These are phyloP conservation scores for Ctenopoma multispine DNA, from an alignment of 2,797 vertebrate genomes.

Conservation along the genomic window DNA sequence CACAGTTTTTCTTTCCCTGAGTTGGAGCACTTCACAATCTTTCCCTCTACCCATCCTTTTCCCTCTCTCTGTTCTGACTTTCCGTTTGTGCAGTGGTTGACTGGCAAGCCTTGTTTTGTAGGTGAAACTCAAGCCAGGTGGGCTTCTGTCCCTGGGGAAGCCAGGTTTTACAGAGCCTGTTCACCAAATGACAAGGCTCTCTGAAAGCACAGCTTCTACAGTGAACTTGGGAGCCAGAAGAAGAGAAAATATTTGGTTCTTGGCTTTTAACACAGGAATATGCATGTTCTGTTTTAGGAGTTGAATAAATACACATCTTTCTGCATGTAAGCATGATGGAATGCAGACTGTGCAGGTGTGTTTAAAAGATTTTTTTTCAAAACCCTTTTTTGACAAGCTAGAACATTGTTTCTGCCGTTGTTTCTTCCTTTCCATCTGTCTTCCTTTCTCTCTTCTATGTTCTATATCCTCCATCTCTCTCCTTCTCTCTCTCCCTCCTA, in stretches of 20 bases:
- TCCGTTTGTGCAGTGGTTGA: conserved; percentile 27
- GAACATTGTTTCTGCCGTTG: conserved; percentile 1
- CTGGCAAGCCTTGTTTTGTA: conserved; percentile 54
- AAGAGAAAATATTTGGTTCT: conserved; percentile 34
- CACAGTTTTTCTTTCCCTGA: conserved; percentile 20
- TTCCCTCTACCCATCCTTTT: conserved; percentile 4
- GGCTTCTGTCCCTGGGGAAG: conserved; percentile 66
- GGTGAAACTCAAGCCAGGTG: conserved; percentile 69
- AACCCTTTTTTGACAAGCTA: conserved; percentile 19
- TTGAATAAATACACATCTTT: conserved; percentile 32
- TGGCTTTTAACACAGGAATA: neutral
- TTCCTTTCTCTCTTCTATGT: conserved; percentile 27
- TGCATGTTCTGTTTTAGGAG: neutral
- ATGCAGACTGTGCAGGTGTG: conserved; percentile 22
- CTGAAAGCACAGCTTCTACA: conserved; percentile 25
- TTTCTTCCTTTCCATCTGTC: conserved; percentile 40
- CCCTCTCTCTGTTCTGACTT: conserved; percentile 5
- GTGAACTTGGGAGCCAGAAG: conserved; percentile 7
- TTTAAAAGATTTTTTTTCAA: conserved; percentile 24
- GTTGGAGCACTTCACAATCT: conserved; percentile 16
- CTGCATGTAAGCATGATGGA: conserved; percentile 2
- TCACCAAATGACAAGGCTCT: conserved; percentile 50
- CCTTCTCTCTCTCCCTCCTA: conserved; percentile 13
- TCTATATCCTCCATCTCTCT: conserved; percentile 11
- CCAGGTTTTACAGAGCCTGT: conserved; percentile 47